These are phyloP conservation scores for Pogonophryne albipinna DNA, from an alignment of 2,797 vertebrate species.

Conservation along the genomic window DNA sequence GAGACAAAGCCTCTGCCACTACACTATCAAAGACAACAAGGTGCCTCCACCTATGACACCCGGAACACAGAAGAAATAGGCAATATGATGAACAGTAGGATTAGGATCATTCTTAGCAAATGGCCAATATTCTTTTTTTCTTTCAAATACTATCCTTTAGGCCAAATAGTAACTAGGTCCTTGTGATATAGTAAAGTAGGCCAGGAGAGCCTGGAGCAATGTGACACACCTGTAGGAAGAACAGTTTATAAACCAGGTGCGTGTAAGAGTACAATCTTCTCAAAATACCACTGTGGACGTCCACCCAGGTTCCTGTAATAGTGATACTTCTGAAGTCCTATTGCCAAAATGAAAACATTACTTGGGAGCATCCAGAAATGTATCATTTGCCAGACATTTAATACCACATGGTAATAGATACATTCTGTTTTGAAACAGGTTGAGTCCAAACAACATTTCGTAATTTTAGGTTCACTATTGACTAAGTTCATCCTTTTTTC, in stretches of 20 bases:
- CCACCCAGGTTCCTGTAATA: slow-evolving; percentile 23
- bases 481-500: background rate
- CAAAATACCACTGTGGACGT: slow-evolving; percentile 40
- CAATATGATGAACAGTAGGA: background rate
- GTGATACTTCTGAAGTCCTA: slow-evolving; percentile 19
- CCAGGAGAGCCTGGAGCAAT: slow-evolving; percentile 25
- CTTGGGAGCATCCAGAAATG: slow-evolving; percentile 24
- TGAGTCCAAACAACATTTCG: background rate
- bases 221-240: slow-evolving; percentile 37
- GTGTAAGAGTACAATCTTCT: slow-evolving; percentile 33
- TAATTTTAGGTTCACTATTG: background rate
- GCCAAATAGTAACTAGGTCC: slow-evolving; percentile 9
- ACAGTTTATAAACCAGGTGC: slow-evolving; percentile 9
- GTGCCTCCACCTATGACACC: slow-evolving; percentile 67
- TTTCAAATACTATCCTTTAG: slow-evolving; percentile 13
- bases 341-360: slow-evolving; percentile 43
- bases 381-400: slow-evolving; percentile 16
- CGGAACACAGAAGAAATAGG: background rate
- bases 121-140: background rate
- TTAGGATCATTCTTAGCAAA: background rate
- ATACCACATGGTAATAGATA: background rate
- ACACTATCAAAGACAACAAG: slow-evolving; percentile 96
- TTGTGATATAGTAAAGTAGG: slow-evolving; percentile 14
- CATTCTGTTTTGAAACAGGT: background rate
- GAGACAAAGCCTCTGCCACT: slow-evolving; percentile 97